Evolutionary conservation across 2,113 vertebrate genomes (phyloP).

Genomic region (Odocoileus virginianus): DNA sequence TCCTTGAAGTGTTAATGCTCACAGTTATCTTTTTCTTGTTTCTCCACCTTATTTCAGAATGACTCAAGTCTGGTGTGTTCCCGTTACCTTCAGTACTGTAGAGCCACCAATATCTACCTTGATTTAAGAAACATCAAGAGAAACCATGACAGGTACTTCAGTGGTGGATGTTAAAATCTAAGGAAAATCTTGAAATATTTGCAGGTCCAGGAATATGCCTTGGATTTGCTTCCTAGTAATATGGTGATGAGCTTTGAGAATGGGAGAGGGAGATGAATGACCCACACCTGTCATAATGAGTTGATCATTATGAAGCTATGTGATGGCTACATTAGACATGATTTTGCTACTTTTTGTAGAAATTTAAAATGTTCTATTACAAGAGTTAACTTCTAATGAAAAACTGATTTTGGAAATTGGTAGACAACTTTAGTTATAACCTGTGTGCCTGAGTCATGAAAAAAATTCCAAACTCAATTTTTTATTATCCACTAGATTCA

Average conservation of each 20-base stretch:
- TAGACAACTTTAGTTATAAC: not conserved
- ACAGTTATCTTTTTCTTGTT: not conserved
- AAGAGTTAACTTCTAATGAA: not conserved
- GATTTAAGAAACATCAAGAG: conserved; percentile 90
- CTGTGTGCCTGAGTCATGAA: not conserved
- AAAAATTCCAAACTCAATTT: not conserved
- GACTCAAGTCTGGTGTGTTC: conserved; percentile 92
- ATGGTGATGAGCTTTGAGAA: too few species aligned
- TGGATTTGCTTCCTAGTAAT: not conserved
- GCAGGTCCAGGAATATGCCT: not conserved
- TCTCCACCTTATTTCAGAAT: conserved; percentile 77
- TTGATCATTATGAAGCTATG: not conserved
- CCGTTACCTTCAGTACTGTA: conserved; percentile 91
- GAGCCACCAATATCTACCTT: conserved; percentile 91
- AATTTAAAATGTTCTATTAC: not conserved
- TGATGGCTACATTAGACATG: too few species aligned
- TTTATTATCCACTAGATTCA: conserved; percentile 78
- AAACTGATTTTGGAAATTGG: not conserved
- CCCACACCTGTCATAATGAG: not conserved
- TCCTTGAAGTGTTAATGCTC: not conserved
- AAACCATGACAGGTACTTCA: conserved; percentile 90
- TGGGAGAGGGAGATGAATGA: not conserved
- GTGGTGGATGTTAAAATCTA: not conserved
- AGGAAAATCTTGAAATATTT: not conserved
- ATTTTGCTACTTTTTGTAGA: not conserved